Evolutionary conservation across 2,888 invertebrate species (phyloP).

Genomic region (Eurois occulta): DNA sequence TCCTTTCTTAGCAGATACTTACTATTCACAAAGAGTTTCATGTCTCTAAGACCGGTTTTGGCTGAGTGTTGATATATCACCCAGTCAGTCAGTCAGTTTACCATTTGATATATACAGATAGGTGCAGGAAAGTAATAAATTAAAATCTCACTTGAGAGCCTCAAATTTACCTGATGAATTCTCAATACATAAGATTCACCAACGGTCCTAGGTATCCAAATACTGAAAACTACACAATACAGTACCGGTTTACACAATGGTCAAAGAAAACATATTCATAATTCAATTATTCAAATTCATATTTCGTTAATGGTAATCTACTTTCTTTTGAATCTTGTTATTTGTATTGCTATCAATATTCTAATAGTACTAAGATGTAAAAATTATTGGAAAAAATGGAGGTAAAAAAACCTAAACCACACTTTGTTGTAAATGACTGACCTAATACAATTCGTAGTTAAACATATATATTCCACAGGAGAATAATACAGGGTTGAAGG

Average conservation of each 20-base stretch:
- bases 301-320: not conserved
- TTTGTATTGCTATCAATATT: not conserved
- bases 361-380: not conserved
- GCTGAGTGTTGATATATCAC: no score
- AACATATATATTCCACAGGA: not conserved
- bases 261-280: not conserved
- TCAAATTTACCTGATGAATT: not conserved
- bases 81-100: no score
- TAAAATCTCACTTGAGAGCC: not conserved
- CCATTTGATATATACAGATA: no score
- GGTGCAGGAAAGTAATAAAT: not conserved
- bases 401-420: not conserved
- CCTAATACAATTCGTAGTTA: not conserved
- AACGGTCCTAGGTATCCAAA: not conserved
- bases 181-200: not conserved
- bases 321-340: not conserved
- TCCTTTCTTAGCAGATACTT: no score
- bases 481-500: no score
- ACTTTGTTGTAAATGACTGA: not conserved
- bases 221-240: not conserved
- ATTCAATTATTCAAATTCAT: not conserved
- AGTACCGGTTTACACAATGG: not conserved
- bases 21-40: no score
- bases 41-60: no score
- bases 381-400: not conserved